These are phyloP conservation scores for Monopis laevigella DNA, from an alignment of 2,888 invertebrate genomes.

Conservation along the genomic window DNA sequence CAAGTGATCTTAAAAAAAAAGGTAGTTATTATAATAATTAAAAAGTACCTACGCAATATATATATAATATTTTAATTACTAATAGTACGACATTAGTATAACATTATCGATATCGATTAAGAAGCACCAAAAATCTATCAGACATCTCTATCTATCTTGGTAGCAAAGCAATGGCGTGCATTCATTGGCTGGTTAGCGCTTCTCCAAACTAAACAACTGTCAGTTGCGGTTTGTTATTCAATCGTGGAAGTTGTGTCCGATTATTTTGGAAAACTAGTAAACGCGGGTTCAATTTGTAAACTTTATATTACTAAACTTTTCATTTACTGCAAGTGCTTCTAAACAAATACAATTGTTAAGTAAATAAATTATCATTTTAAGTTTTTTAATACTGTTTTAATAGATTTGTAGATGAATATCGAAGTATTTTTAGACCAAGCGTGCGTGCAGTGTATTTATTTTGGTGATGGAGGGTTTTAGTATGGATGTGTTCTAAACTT, in stretches of 20 bases:
- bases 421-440: no score
- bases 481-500: no score
- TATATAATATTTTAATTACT: no score
- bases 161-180: conserved; percentile 8
- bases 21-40: no score
- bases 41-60: no score
- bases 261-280: conserved; percentile 21
- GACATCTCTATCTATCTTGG: not conserved
- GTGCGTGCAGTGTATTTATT: no score
- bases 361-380: no score
- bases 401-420: no score
- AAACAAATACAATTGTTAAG: no score
- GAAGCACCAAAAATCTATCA: not conserved
- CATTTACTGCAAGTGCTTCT: not conserved
- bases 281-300: conserved; percentile 35
- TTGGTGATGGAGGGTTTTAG: no score
- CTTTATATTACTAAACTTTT: not conserved
- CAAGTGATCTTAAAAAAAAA: no score
- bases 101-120: conserved; percentile 2
- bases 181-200: conserved; percentile 5
- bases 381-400: no score
- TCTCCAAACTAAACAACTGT: conserved; percentile 1
- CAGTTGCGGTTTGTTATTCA: conserved; percentile 31
- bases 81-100: not conserved
- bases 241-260: conserved; percentile 19